Percentiles rank a stretch among this genome's conserved stretches.
Evolutionary conservation across 2,797 vertebrate species (phyloP).

Genomic region (Tenualosa thibaudeaui): DNA sequence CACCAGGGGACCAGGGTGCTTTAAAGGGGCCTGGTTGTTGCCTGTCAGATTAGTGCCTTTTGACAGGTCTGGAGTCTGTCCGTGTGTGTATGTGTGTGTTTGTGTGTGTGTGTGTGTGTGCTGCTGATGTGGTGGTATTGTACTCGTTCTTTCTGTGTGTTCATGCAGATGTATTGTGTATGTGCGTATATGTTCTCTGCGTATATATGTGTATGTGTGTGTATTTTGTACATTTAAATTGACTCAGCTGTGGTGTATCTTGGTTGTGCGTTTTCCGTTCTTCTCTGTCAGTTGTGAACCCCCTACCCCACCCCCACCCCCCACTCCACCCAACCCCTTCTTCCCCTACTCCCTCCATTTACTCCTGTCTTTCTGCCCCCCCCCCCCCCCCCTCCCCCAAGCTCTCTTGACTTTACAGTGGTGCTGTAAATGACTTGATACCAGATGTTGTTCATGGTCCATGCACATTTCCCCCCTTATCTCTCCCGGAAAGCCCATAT

Average conservation of each 20-base stretch:
- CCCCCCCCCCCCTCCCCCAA: conserved; percentile 27
- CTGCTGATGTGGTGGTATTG: conserved; percentile 17
- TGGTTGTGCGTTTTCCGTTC: not conserved
- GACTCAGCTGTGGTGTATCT: not conserved
- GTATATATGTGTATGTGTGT: not conserved
- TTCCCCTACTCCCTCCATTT: conserved; percentile 29
- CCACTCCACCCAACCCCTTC: not conserved
- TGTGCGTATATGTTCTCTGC: conserved; percentile 31
- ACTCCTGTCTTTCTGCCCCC: conserved; percentile 28
- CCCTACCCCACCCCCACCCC: not conserved
- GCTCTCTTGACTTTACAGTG: conserved; percentile 39
- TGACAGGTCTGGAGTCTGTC: conserved; percentile 32
- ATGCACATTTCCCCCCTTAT: conserved; percentile 45
- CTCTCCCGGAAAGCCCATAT: conserved; percentile 40
- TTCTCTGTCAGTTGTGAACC: not conserved
- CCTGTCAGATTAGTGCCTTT: conserved; percentile 27
- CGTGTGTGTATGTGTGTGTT: not conserved
- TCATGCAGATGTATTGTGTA: not conserved
- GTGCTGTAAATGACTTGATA: conserved; percentile 48
- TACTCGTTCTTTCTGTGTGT: not conserved
- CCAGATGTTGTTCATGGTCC: conserved; percentile 55
- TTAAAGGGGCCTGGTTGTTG: conserved; percentile 40
- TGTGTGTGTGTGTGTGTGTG: conserved; percentile 6
- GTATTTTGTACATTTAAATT: not conserved
- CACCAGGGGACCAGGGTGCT: conserved; percentile 40